Base-by-base conservation (phyloP, 2,888 invertebrate species). In the Napeogenes sylphis region DNA sequence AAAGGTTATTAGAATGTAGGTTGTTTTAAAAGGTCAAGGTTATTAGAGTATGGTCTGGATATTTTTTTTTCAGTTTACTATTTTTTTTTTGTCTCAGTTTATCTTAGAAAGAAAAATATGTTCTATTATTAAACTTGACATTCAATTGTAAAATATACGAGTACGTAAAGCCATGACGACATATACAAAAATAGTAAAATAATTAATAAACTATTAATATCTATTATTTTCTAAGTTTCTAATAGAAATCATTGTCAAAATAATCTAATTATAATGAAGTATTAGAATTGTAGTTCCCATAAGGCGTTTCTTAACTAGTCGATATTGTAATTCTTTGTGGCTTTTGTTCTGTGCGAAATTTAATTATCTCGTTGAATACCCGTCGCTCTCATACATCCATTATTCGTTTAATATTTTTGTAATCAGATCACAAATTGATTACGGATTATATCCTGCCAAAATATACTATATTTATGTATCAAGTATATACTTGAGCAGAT, bases 1-100 rank as follows among this genome's bases (percentile, higher is more conserved):
- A 87, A 89, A 90, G 88, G 88, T 88, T 84, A 87, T 82, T 82
- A 79, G 85, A 87, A 87, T 84, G 84, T 85, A 79, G 84, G 82
- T 79, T 83, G 79, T 73, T 73, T 74, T 78, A 76, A 80, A 74
- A 72, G 74, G 72, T 72, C 87, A 88, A 88, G 89, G 87, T 82
- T 77, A 59, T 64, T 60, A 53, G 59, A 64, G 64, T 55, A 58
- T 69, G 71, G 71, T 74, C 62, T 63, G 67, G 67, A 61, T 62
- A 61, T 58, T 8, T 58, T 60, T 56, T 53, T 56, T 35, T 14
- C 21, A 21, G 21, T 21, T 21, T 21, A 21, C 21, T 54, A 47
- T 54, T 51, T 14, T 14, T n/a, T 30, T 21, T 21, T 21, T 21
- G 21, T 21, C 21, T 59, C 45, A 58, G 51, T 30, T 56, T 46